phyloP scores from a whole-genome alignment of 2,797 vertebrate genomes.

The Chaetophractus vellerosus region DNA sequence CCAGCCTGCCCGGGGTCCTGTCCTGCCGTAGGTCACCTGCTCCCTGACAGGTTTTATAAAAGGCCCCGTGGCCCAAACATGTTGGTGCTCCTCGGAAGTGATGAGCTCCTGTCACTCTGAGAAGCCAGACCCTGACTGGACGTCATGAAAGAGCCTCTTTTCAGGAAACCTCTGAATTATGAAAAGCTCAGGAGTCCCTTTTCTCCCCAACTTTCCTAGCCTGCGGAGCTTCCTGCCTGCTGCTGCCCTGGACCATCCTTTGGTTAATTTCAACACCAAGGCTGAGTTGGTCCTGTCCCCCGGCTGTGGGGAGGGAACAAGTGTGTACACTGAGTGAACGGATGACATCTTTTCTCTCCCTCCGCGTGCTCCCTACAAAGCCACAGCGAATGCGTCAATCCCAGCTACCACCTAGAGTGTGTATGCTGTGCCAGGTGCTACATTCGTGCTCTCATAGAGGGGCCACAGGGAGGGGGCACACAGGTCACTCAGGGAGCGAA shows the following conservation, averaged over 20 bases:
- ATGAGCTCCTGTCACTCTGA: background rate
- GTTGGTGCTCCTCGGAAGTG: background rate
- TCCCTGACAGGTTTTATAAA: background rate
- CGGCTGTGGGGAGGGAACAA: background rate
- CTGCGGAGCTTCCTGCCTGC: fast-evolving
- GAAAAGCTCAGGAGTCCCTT: background rate
- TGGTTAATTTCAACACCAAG: background rate
- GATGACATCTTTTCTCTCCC: background rate
- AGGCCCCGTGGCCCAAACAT: background rate
- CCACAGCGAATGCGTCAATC: background rate
- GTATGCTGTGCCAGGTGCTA: background rate
- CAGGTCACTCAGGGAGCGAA: background rate
- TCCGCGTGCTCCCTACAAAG: background rate
- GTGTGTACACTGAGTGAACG: background rate
- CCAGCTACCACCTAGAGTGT: background rate
- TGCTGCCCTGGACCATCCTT: background rate
- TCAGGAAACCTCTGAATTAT: background rate
- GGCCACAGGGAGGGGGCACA: background rate
- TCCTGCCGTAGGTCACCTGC: background rate
- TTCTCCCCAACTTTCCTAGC: background rate
- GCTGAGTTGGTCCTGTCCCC: background rate
- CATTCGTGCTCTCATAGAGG: background rate
- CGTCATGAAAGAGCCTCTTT: background rate
- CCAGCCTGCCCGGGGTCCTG: background rate
- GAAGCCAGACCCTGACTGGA: background rate